Evolutionary conservation across 1,140 invertebrate genomes (phyloP).

Genomic region (Zaprionus davidi): DNA sequence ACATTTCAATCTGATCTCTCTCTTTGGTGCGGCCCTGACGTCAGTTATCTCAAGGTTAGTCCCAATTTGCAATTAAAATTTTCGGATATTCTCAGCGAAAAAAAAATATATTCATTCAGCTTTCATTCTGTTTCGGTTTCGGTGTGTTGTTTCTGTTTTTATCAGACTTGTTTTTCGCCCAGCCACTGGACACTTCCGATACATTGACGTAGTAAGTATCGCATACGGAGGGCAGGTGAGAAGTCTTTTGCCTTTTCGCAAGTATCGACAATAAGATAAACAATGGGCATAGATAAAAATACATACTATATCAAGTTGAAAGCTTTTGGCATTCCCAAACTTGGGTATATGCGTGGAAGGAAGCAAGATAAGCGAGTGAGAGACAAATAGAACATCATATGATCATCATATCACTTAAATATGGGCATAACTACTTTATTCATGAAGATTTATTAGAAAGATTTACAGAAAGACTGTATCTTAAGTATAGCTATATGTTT

Average conservation of each 20-base stretch:
- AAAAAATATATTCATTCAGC: constrained; percentile 55
- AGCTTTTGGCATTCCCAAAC: constrained; percentile 3
- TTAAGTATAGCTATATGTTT: background rate
- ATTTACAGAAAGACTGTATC: background rate
- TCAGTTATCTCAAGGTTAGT: constrained; percentile 53
- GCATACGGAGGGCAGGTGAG: constrained; percentile 46
- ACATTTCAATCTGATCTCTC: constrained; percentile 6
- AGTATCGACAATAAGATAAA: constrained; percentile 60
- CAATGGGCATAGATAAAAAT: constrained; percentile 38
- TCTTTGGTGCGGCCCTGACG: constrained; percentile 51
- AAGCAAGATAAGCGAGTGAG: background rate
- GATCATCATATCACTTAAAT: background rate
- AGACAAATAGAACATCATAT: background rate
- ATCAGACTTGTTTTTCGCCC: constrained; percentile 55
- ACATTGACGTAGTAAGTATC: constrained; percentile 63
- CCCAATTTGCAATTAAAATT: constrained; percentile 76
- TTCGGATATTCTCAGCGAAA: constrained; percentile 56
- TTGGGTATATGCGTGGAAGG: constrained; percentile 9
- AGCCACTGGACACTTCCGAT: constrained; percentile 73
- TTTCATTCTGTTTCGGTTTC: constrained; percentile 16
- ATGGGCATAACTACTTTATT: background rate
- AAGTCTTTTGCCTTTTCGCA: constrained; percentile 33
- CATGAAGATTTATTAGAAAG: background rate
- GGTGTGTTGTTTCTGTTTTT: constrained; percentile 41
- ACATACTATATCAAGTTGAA: constrained; percentile 24